Evolutionary conservation across 2,888 invertebrate genomes (phyloP), one percentile per base, ranked within the genome.

Genomic region (Pteria penguin): DNA sequence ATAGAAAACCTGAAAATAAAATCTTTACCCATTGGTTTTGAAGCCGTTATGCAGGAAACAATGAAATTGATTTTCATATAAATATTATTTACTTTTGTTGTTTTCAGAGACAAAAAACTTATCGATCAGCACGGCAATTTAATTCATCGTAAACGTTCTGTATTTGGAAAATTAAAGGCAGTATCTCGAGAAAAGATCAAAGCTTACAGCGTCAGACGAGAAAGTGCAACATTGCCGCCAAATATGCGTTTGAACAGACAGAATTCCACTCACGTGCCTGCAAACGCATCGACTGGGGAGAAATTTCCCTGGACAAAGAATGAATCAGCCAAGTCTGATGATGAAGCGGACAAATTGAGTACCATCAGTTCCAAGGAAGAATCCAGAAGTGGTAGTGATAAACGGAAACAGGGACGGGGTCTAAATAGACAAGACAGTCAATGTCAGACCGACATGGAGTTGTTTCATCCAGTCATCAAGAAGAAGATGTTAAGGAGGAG

Each of bases 401-500:
- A 78, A 55, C 55, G 80, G 26, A 81, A 79, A 69, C 78, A 76
- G 26, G 68, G 77, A 2, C 61, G 62, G 4, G 3, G 18, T 2
- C 66, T 65, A 55, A 55, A 78, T 31, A 76, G 72, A 65, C 76
- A 78, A 8, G 84, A 85, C 63, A 74, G 65, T 1, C 80, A 75
- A 4, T 85, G 85, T 52, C 87, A 88, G 67, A 88, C 87, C 0
- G 84, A 84, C 55, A 72, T 81, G 0, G 84, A 84, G 2, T 76
- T 87, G 18, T 75, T 82, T 33, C 76, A 84, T 68, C 78, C 55
- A 74, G 81, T 45, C 36, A 72, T 29, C 29, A 67, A 55, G 75
- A 78, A 69, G 69, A 66, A 62, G 4, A 31, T 60, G 14, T 18
- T 75, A 26, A 61, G 70, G n/a, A 32, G 62, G 27, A 52, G 75